These are phyloP conservation scores for Akabosia matsudoensis DNA, from an alignment of 1,140 invertebrate genomes.

Conservation along the genomic window DNA sequence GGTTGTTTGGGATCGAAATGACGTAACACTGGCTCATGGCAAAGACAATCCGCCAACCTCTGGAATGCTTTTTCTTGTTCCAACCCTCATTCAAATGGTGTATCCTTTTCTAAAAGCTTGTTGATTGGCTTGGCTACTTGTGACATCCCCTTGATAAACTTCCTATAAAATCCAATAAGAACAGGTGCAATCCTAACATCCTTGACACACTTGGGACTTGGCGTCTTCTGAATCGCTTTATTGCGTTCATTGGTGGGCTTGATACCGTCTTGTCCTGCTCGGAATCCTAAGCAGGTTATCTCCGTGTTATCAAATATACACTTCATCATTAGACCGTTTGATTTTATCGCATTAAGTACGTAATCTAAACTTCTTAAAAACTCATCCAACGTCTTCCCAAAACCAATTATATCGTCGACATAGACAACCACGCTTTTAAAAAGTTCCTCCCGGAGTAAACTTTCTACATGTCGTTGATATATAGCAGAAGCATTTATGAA, in stretches of 20 bases:
- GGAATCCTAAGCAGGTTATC: conserved; percentile 49
- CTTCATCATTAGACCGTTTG: not conserved
- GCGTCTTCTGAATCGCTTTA: conserved; percentile 47
- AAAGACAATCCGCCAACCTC: conserved; percentile 46
- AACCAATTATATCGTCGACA: not conserved
- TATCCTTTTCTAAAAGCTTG: conserved; percentile 49
- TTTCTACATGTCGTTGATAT: not conserved
- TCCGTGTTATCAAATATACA: not conserved
- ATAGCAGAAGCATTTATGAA: not conserved
- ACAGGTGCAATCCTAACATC: conserved; percentile 51
- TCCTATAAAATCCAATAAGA: conserved; percentile 51
- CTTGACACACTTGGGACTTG: conserved; percentile 48
- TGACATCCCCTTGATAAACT: conserved; percentile 51
- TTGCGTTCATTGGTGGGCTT: conserved; percentile 51
- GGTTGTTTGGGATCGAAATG: conserved; percentile 48
- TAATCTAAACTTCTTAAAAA: not conserved
- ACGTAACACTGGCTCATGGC: conserved; percentile 43
- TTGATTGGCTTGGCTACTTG: conserved; percentile 50
- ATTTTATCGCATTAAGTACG: not conserved
- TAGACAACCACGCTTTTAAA: not conserved
- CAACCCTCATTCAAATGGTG: conserved; percentile 48
- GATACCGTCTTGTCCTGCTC: conserved; percentile 49
- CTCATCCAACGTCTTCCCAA: not conserved
- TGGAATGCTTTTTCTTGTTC: conserved; percentile 49
- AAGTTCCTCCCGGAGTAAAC: not conserved